phyloP scores from a whole-genome alignment of 2,797 vertebrate genomes.

The Melanotaenia maccullochi region DNA sequence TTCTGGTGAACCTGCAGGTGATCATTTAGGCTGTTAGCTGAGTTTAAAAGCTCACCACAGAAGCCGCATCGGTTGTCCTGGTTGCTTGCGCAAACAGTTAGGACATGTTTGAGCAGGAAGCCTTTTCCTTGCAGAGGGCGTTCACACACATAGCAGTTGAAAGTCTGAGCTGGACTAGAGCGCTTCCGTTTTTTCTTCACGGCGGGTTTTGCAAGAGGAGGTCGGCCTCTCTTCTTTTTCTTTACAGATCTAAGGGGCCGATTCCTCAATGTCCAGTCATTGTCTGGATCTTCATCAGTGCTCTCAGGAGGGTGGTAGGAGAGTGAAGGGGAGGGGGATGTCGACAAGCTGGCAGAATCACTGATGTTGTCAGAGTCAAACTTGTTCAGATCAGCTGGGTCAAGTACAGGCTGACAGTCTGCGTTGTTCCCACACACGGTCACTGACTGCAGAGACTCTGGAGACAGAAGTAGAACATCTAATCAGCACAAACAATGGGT shows the following conservation, averaged over 20 bases:
- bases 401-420: background rate
- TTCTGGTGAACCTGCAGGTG: conserved; percentile 54
- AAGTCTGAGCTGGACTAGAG: background rate
- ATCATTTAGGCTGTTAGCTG: background rate
- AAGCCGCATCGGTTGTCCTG: conserved; percentile 44
- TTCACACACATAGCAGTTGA: conserved; percentile 48
- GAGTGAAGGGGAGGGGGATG: background rate
- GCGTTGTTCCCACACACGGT: background rate
- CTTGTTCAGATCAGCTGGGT: conserved; percentile 10
- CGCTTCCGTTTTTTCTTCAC: conserved; percentile 12
- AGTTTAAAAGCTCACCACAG: conserved; percentile 44
- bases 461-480: background rate
- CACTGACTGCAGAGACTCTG: conserved; percentile 20
- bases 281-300: conserved; percentile 11
- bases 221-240: conserved; percentile 36
- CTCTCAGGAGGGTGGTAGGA: background rate
- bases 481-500: background rate
- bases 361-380: background rate
- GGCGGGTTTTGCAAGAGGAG: background rate
- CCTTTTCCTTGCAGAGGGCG: conserved; percentile 59
- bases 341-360: background rate
- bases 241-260: background rate
- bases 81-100: conserved; percentile 47
- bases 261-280: conserved; percentile 12
- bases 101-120: conserved; percentile 62